Evolutionary conservation across 2,113 vertebrate species (phyloP).

Genomic region (Oncorhynchus clarkii): DNA sequence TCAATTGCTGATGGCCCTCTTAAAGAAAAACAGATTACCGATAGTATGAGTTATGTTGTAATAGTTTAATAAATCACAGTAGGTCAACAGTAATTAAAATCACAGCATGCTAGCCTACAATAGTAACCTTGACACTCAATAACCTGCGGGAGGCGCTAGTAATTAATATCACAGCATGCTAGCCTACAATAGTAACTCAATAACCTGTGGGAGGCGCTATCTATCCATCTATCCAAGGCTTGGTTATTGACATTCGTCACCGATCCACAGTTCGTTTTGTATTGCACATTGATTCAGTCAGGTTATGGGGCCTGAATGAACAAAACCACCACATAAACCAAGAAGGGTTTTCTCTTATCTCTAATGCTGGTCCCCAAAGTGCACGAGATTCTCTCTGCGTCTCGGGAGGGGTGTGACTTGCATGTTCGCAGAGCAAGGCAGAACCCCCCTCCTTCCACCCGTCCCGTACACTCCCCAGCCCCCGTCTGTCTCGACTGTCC

Average conservation of each 20-base stretch:
- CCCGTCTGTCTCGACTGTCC: conserved; percentile 34
- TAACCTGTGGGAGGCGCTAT: conserved; percentile 48
- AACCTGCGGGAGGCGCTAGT: conserved; percentile 47
- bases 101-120: neutral
- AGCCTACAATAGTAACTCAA: neutral
- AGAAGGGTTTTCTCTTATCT: neutral
- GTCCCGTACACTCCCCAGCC: conserved; percentile 21
- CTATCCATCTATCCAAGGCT: conserved; percentile 35
- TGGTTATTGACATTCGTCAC: conserved; percentile 33
- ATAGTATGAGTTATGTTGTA: no score
- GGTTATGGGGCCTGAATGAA: conserved; percentile 9
- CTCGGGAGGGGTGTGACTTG: conserved; percentile 24
- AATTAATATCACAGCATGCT: conserved; percentile 11
- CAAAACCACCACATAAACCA: neutral
- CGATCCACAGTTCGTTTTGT: conserved; percentile 42
- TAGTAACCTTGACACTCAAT: conserved; percentile 6
- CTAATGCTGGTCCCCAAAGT: neutral
- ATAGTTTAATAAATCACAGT: neutral
- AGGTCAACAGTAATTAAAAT: conserved; percentile 5
- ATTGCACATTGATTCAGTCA: conserved; percentile 39
- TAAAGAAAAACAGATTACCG: no score
- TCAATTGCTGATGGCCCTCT: no score
- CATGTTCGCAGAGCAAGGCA: neutral
- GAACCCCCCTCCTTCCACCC: conserved; percentile 10
- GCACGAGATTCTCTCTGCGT: neutral